Evolutionary conservation across 2,113 vertebrate species (phyloP).

Genomic region (Dipodomys stephensi): DNA sequence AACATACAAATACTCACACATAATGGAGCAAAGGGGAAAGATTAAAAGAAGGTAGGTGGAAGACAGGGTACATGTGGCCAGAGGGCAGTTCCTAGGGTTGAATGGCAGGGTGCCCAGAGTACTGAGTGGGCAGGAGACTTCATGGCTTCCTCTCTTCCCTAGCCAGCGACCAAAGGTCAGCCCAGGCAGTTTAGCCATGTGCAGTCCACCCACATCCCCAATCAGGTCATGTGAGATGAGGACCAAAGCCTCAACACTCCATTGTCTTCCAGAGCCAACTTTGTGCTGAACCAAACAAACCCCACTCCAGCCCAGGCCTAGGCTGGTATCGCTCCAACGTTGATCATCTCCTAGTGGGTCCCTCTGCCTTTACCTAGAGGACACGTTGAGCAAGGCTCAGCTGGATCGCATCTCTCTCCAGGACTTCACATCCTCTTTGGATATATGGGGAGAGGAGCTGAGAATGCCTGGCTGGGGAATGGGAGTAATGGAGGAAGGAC

Average conservation of each 20-base stretch:
- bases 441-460: neutral
- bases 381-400: neutral
- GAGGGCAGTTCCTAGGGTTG: constrained; percentile 75
- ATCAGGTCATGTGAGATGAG: constrained; percentile 93
- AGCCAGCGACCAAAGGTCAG: constrained; percentile 91
- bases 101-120: constrained; percentile 83
- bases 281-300: neutral
- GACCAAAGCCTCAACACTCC: constrained; percentile 79
- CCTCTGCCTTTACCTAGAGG: neutral
- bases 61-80: constrained; percentile 50
- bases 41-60: constrained; percentile 47
- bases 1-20: neutral
- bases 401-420: neutral
- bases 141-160: constrained; percentile 87
- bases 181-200: constrained; percentile 91
- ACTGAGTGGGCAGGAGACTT: constrained; percentile 91
- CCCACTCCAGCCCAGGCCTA: constrained; percentile 9
- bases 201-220: constrained; percentile 88
- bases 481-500: neutral
- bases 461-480: neutral
- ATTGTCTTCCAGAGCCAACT: constrained; percentile 73
- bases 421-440: neutral
- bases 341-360: neutral
- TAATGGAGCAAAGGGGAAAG: neutral
- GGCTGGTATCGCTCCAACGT: neutral